phyloP scores from a whole-genome alignment of 2,113 vertebrate species.

The Indri indri region DNA sequence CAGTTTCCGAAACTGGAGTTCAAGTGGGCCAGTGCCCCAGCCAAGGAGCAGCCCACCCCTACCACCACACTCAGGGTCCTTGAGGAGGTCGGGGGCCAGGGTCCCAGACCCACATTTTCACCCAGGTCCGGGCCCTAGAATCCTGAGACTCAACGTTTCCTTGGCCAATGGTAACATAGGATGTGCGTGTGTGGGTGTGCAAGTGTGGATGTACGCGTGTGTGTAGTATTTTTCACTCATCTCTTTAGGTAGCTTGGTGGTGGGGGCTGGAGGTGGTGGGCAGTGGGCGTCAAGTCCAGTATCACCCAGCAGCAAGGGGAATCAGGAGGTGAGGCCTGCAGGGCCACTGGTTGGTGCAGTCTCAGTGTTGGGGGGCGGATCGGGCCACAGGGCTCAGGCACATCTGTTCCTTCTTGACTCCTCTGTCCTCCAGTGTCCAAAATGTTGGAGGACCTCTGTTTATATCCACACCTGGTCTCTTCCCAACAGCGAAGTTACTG shows the following conservation, averaged over 20 bases:
- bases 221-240: background rate
- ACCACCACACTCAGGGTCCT: background rate
- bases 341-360: background rate
- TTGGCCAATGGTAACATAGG: constrained; percentile 11
- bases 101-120: background rate
- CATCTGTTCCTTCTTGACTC: background rate
- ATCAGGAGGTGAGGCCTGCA: background rate
- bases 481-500: constrained; percentile 11
- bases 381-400: background rate
- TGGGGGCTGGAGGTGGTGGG: background rate
- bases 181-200: background rate
- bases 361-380: background rate
- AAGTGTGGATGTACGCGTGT: background rate
- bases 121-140: background rate
- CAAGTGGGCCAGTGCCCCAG: background rate
- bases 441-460: background rate
- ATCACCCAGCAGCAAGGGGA: background rate
- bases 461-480: background rate
- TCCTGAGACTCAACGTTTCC: background rate
- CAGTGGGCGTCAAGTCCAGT: background rate
- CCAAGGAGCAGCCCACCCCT: background rate
- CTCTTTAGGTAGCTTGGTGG: constrained; percentile 30
- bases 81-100: background rate
- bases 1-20: background rate
- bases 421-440: background rate